Base-by-base conservation (phyloP, 2,888 invertebrate genomes). In the Microchrysa polita region DNA sequence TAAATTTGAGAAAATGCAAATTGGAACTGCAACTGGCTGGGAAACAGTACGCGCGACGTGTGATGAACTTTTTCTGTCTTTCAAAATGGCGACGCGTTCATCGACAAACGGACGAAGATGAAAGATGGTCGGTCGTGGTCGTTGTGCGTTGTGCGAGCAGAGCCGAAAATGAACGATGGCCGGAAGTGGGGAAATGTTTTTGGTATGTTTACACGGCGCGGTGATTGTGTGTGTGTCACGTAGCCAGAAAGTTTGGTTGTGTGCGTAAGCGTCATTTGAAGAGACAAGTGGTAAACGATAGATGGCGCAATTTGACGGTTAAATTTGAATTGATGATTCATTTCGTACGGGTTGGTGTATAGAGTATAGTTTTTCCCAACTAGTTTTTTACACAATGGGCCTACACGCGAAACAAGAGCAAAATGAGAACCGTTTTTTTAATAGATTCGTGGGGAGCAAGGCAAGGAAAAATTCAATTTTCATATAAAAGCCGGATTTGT, bases 11-110 rank as follows among this genome's bases (percentile, higher is more conserved):
- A 63, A 63, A 42, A 12, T 9, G 40, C 12, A 12, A 69, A 69
- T 57, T 57, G 20, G 40, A 69, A 57, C 67, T 67, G 9, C 5
- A 7, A 9, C 22, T n/a, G 34, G 42, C 69, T 16, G 16, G 69
- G 40, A 55, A 69, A 55, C 69, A 69, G 18, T 57, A 16, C 40
- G 40, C 69, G 57, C n/a, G 55, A 55, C 57, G 55, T 42, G 40
- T 57, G 48, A 69, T 69, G 69, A 55, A 69, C 74, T 73, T 75
- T 75, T 75, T 73, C 75, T 53, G 73, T 72, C 55, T 69, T 74
- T 63, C 73, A 75, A 75, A 73, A 75, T 75, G 75, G 75, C 75
- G 75, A 18, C 75, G 73, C 75, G 71, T 73, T 71, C 73, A 73
- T 71, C 72, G 65, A 48, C 65, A 18, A 4, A 57, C 22, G 18